Percentiles rank a stretch among this genome's conserved stretches.
Conservation (phyloP, 2,113 vertebrate species). For the Bufo bufo region DNA sequence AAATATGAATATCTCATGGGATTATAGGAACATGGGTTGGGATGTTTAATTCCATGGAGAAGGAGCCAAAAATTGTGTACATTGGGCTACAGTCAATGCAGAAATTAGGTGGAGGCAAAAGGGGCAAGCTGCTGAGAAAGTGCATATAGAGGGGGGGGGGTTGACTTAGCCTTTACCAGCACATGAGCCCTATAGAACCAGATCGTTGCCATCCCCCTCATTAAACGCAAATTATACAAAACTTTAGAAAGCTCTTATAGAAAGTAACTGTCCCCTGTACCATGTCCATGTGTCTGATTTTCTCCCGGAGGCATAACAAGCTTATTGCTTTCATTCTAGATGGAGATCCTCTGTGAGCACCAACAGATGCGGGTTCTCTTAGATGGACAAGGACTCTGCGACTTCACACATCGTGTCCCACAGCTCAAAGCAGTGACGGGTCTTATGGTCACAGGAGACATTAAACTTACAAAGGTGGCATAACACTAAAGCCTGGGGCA, state of each 20-base stretch:
- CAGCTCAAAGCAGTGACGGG: slow-evolving; percentile 79
- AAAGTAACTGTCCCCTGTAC: background rate
- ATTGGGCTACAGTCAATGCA: no score
- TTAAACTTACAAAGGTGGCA: slow-evolving; percentile 89
- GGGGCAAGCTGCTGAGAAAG: no score
- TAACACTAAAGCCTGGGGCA: slow-evolving; percentile 63
- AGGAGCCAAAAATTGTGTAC: no score
- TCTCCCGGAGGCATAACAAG: background rate
- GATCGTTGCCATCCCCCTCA: no score
- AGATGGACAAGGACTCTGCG: slow-evolving; percentile 86
- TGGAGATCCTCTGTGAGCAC: slow-evolving; percentile 91
- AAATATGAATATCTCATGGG: no score
- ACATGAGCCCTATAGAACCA: no score
- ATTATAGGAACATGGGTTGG: no score
- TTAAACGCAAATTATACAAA: no score
- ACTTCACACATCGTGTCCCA: slow-evolving; percentile 80
- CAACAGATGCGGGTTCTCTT: slow-evolving; percentile 88
- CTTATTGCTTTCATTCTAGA: slow-evolving; percentile 68
- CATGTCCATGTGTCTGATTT: background rate
- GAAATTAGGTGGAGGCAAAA: no score
- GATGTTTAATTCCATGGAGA: no score
- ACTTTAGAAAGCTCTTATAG: background rate
- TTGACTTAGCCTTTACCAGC: no score
- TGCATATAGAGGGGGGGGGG: no score
- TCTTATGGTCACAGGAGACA: slow-evolving; percentile 80